Percentiles rank a stretch among this genome's conserved stretches.
These are phyloP conservation scores for Telenomus remus DNA, from an alignment of 1,140 invertebrate genomes.

Conservation along the genomic window DNA sequence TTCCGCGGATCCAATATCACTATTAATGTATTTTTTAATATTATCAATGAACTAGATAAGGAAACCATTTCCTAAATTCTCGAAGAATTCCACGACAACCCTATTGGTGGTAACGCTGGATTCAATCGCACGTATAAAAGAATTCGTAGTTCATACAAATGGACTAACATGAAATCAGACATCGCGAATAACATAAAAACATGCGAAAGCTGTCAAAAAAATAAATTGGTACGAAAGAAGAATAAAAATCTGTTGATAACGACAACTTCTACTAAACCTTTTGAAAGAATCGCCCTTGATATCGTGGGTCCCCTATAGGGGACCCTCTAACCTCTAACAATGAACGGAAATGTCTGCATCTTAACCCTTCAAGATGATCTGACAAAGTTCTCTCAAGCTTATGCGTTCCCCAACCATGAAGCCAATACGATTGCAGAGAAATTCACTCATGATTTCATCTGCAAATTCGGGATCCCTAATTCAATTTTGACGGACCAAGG, in stretches of 20 bases:
- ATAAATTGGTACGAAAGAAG: background rate
- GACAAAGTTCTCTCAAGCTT: background rate
- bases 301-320: background rate
- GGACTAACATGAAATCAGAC: background rate
- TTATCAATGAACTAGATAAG: no score
- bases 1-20: no score
- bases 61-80: background rate
- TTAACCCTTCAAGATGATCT: background rate
- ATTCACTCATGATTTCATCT: background rate
- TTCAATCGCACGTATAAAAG: background rate
- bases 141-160: background rate
- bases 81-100: background rate
- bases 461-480: background rate
- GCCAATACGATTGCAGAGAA: background rate
- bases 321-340: background rate
- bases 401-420: background rate
- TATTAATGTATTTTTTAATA: no score
- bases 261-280: background rate
- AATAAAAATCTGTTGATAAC: background rate
- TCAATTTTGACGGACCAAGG: background rate
- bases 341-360: background rate
- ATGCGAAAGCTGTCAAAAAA: background rate
- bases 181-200: background rate
- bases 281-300: background rate
- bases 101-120: background rate